Percentiles rank a stretch among this genome's conserved stretches.
These are phyloP conservation scores for Ectemnius cavifrons DNA, from an alignment of 2,888 invertebrate genomes.

Conservation along the genomic window DNA sequence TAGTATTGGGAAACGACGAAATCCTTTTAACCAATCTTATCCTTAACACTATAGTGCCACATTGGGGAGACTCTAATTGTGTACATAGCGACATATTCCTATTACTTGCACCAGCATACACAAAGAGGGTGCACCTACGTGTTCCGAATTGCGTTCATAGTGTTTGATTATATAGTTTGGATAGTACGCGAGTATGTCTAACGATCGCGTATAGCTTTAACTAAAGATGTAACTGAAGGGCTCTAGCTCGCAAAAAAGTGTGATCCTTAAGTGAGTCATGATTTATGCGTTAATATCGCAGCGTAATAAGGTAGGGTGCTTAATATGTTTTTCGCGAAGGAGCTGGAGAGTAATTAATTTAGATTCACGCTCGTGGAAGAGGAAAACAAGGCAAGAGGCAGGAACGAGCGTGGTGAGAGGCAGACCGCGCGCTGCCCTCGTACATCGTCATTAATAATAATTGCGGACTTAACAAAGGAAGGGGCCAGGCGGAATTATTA, in stretches of 20 bases:
- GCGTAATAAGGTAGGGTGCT: slow-evolving; percentile 72
- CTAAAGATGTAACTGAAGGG: slow-evolving; percentile 6
- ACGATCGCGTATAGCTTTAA: no score
- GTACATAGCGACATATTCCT: no score
- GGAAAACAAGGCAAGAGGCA: slow-evolving; percentile 59
- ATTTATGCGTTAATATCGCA: slow-evolving; percentile 76
- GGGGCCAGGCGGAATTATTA: slow-evolving; percentile 64
- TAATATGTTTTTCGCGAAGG: slow-evolving; percentile 73
- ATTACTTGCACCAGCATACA: no score
- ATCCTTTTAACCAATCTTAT: no score
- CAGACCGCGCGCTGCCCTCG: slow-evolving; percentile 56
- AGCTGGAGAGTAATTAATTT: slow-evolving; percentile 74
- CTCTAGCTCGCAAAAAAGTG: slow-evolving; percentile 38
- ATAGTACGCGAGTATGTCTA: no score
- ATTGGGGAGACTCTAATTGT: no score
- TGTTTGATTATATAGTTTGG: no score
- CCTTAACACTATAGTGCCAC: no score
- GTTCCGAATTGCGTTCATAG: no score
- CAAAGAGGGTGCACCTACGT: no score
- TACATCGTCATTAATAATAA: slow-evolving; percentile 72
- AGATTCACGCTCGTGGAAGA: slow-evolving; percentile 70
- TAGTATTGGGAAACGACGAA: no score
- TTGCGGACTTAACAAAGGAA: slow-evolving; percentile 64
- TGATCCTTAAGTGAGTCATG: slow-evolving; percentile 73
- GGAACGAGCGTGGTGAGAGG: slow-evolving; percentile 48